phyloP scores from a whole-genome alignment of 2,888 invertebrate species.

The Polia nebulosa region DNA sequence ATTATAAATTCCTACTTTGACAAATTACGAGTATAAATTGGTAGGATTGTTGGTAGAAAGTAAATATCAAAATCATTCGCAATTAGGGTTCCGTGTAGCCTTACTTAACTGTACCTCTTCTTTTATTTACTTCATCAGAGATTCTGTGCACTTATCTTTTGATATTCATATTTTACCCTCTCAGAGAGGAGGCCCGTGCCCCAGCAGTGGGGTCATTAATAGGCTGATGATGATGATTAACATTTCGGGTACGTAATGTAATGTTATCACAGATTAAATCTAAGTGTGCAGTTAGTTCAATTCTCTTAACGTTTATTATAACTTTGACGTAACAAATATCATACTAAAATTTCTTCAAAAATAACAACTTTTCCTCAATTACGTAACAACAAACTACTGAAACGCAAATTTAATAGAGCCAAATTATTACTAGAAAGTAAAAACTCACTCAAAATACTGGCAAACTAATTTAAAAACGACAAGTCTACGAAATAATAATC shows the following conservation, averaged over 20 bases:
- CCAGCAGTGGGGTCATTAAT: too few species aligned
- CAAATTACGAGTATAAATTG: too few species aligned
- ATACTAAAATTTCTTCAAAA: conserved; percentile 11
- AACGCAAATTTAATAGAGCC: conserved; percentile 31
- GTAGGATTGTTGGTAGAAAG: too few species aligned
- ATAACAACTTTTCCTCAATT: conserved; percentile 35
- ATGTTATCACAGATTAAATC: conserved; percentile 7
- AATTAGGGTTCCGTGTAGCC: too few species aligned
- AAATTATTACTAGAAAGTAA: conserved; percentile 54
- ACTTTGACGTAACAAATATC: conserved; percentile 20
- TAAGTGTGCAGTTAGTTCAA: conserved; percentile 9
- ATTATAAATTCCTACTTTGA: too few species aligned
- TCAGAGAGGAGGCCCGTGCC: too few species aligned
- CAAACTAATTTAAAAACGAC: conserved; percentile 43
- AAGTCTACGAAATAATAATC: conserved; percentile 47
- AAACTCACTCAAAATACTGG: conserved; percentile 20
- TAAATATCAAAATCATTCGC: too few species aligned
- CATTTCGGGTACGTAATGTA: not conserved
- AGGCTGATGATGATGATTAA: too few species aligned
- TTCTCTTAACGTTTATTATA: conserved; percentile 4
- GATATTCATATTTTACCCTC: not conserved
- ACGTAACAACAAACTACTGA: conserved; percentile 25
- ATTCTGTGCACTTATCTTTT: not conserved
- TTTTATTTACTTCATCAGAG: not conserved
- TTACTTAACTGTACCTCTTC: too few species aligned